Conservation (phyloP, 2,888 invertebrate species). For the Sphecodes monilicornis region DNA sequence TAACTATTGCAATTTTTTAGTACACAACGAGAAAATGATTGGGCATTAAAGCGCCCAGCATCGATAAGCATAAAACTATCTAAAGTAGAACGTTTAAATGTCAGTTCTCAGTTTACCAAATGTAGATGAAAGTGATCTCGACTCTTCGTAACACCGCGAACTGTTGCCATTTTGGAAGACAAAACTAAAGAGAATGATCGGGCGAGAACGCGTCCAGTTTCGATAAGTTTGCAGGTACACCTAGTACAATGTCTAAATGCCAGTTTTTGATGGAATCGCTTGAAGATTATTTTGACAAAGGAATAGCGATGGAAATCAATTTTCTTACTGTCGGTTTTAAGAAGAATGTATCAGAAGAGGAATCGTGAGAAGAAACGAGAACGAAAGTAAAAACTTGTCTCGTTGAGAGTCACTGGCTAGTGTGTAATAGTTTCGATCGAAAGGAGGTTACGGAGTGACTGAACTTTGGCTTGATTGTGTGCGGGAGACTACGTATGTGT, state of each 20-base stretch:
- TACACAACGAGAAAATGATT: no score
- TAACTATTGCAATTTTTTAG: no score
- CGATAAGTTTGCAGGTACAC: not conserved
- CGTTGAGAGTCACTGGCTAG: slow-evolving; percentile 81
- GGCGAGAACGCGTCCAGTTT: not conserved
- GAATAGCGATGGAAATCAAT: not conserved
- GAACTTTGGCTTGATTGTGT: slow-evolving; percentile 82
- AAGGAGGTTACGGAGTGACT: slow-evolving; percentile 85
- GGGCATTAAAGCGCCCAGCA: no score
- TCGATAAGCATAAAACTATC: no score
- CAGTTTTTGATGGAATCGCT: not conserved
- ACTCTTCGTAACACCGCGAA: no score
- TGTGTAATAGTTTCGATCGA: slow-evolving; percentile 85
- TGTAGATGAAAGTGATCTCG: no score
- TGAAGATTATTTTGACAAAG: not conserved
- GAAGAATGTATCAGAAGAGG: not conserved
- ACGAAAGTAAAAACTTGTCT: slow-evolving; percentile 77
- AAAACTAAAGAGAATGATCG: not conserved
- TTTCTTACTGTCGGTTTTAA: not conserved
- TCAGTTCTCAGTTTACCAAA: no score
- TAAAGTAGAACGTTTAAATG: no score
- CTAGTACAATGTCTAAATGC: not conserved
- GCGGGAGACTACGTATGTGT: slow-evolving; percentile 64
- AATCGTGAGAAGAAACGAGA: slow-evolving; percentile 64
- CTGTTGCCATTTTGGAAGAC: not conserved